phyloP scores from a whole-genome alignment of 2,113 vertebrate species.

The Mastomys coucha region DNA sequence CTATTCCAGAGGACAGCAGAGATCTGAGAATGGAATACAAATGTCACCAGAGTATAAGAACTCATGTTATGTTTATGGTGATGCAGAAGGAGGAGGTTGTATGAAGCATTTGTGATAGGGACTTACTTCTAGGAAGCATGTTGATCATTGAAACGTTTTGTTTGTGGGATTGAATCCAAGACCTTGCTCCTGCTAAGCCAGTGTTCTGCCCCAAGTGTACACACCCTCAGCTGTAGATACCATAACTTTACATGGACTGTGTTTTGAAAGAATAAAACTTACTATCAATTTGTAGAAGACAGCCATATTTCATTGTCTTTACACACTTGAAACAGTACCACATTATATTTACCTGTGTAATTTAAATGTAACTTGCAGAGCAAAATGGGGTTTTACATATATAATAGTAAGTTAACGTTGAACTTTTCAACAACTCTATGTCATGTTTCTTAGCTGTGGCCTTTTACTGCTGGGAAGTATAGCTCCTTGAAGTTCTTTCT shows the following conservation, averaged over 20 bases:
- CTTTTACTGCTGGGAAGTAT: background rate
- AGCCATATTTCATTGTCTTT: background rate
- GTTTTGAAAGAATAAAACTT: conserved; percentile 9
- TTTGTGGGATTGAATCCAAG: background rate
- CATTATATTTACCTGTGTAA: background rate
- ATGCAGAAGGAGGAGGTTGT: background rate
- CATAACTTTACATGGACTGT: background rate
- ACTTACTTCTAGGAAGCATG: background rate
- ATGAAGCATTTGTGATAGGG: background rate
- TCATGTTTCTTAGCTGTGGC: background rate
- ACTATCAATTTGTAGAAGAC: background rate
- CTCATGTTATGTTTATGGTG: background rate
- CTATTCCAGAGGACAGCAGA: background rate
- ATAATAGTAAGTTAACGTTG: background rate
- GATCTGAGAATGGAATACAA: background rate
- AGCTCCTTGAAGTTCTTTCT: background rate
- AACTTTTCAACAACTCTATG: background rate
- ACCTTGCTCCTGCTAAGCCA: background rate
- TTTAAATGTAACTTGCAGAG: background rate
- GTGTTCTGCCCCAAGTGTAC: background rate
- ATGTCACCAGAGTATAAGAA: background rate
- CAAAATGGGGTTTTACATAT: background rate
- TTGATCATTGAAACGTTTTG: background rate
- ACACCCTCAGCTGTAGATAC: background rate
- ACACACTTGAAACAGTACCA: background rate